Evolutionary conservation across 2,113 vertebrate species (phyloP).

Genomic region (Gymnogyps californianus): DNA sequence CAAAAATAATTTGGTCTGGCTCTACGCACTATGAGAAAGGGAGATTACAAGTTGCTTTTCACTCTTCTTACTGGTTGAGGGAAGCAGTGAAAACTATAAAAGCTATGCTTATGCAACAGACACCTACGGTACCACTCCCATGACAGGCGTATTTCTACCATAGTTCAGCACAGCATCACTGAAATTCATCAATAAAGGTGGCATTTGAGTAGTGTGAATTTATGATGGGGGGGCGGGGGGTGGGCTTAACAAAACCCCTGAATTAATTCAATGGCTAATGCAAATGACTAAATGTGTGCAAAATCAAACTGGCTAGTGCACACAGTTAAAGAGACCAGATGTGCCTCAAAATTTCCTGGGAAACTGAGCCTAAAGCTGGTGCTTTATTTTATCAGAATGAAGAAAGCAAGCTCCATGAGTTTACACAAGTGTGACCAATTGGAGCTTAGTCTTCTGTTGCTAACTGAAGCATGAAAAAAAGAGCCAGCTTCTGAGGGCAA

Average conservation of each 20-base stretch:
- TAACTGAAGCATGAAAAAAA: conserved; percentile 65
- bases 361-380: conserved; percentile 14
- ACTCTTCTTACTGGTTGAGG: background rate
- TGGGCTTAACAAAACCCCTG: background rate
- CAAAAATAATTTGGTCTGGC: conserved; percentile 70
- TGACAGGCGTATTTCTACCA: background rate
- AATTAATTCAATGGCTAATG: conserved; percentile 28
- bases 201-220: background rate
- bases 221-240: background rate
- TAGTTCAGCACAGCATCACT: background rate
- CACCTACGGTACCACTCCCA: background rate
- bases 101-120: background rate
- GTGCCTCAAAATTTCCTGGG: conserved; percentile 19
- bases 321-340: conserved; percentile 31
- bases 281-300: conserved; percentile 15
- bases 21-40: background rate
- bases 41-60: conserved; percentile 24
- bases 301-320: conserved; percentile 17
- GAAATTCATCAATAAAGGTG: background rate
- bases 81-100: conserved; percentile 18
- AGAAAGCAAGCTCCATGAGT: conserved; percentile 40
- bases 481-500: conserved; percentile 50
- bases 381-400: conserved; percentile 55
- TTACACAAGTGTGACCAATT: conserved; percentile 65
- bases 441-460: conserved; percentile 55